phyloP scores from a whole-genome alignment of 2,797 vertebrate species.

The Liasis olivaceus region DNA sequence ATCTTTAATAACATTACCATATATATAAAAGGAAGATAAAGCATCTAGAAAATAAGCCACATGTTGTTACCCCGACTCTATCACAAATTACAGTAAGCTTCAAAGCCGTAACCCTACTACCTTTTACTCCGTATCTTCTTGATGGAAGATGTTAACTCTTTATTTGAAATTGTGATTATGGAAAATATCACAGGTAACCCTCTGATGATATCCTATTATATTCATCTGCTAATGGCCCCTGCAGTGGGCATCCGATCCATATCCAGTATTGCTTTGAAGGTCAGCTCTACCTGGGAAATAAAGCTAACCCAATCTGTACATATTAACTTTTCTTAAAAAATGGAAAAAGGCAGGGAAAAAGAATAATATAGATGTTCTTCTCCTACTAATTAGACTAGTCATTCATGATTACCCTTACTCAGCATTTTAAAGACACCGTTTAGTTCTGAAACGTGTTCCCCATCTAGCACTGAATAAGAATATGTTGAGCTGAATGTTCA shows the following conservation, averaged over 20 bases:
- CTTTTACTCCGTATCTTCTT: not conserved
- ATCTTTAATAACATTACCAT: not conserved
- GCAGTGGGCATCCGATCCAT: not conserved
- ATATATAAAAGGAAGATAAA: not conserved
- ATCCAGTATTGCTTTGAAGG: not conserved
- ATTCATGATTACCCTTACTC: constrained; percentile 35
- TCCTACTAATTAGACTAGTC: not conserved
- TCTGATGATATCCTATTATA: not conserved
- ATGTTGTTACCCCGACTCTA: not conserved
- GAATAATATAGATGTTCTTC: not conserved
- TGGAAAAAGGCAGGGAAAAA: not conserved
- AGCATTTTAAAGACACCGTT: constrained; percentile 63
- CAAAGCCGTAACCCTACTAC: not conserved
- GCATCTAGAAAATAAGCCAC: not conserved
- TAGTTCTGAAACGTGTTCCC: constrained; percentile 48
- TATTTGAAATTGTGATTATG: not conserved
- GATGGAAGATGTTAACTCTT: not conserved
- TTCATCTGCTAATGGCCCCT: not conserved
- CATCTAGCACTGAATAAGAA: constrained; percentile 56
- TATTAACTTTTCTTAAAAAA: too few relatives aligned
- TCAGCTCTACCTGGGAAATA: not conserved
- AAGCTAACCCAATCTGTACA: not conserved
- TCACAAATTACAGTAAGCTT: not conserved
- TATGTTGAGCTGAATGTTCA: constrained; percentile 53
- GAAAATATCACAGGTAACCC: not conserved